phyloP scores from a whole-genome alignment of 2,113 vertebrate genomes.

The Gracilinanus agilis region DNA sequence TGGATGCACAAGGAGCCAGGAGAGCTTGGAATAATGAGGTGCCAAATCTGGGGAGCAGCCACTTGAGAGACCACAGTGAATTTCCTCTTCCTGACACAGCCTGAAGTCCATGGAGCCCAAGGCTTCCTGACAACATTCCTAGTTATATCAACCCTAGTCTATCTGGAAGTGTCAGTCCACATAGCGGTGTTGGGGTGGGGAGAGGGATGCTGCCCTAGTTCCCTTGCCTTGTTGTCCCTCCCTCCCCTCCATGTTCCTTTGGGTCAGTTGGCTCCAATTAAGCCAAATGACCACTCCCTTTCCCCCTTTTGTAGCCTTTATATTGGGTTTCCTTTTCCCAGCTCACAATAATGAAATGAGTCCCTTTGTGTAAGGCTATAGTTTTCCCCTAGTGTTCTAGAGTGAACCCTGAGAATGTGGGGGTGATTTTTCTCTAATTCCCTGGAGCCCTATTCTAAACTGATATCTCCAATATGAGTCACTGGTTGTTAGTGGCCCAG shows the following conservation, averaged over 20 bases:
- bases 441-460: neutral
- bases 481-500: neutral
- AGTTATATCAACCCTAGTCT: neutral
- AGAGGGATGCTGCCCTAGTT: neutral
- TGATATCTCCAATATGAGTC: neutral
- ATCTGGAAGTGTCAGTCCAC: neutral
- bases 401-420: neutral
- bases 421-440: neutral
- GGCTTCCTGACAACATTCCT: neutral
- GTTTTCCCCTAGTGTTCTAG: neutral
- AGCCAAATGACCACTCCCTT: neutral
- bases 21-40: neutral
- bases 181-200: neutral
- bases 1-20: neutral
- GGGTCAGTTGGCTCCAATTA: neutral
- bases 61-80: neutral
- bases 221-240: neutral
- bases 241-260: neutral
- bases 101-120: neutral
- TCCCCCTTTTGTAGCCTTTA: neutral
- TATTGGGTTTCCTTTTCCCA: neutral
- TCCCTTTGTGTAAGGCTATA: neutral
- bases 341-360: neutral
- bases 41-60: neutral
- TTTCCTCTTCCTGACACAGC: neutral